phyloP scores from a whole-genome alignment of 2,888 invertebrate genomes.

The Drosophila paucipuncta region DNA sequence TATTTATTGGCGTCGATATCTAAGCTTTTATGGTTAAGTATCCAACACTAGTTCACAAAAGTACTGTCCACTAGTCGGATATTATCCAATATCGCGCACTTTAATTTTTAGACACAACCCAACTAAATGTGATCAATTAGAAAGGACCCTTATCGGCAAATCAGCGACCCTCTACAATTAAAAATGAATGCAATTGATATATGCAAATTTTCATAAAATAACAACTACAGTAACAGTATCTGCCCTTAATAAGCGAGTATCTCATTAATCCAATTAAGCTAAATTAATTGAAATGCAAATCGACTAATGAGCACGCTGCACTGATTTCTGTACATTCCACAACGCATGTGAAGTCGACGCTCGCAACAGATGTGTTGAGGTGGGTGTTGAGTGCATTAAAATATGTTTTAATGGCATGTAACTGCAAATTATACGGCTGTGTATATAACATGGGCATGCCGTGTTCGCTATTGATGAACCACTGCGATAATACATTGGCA shows the following conservation, averaged over 20 bases:
- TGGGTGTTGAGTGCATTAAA: constrained; percentile 47
- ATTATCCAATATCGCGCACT: constrained; percentile 3
- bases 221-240: constrained; percentile 42
- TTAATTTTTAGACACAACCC: background rate
- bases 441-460: constrained; percentile 59
- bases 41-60: background rate
- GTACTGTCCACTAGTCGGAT: background rate
- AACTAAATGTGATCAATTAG: constrained; percentile 50
- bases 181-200: constrained; percentile 38
- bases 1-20: constrained; percentile 53
- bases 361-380: constrained; percentile 4
- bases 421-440: constrained; percentile 58
- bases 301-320: constrained; percentile 76
- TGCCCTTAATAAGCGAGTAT: constrained; percentile 72
- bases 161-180: constrained; percentile 62
- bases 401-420: constrained; percentile 58
- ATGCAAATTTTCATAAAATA: constrained; percentile 71
- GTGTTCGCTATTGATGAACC: constrained; percentile 62
- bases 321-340: constrained; percentile 47
- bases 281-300: constrained; percentile 80
- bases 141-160: constrained; percentile 57
- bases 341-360: constrained; percentile 9
- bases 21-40: constrained; percentile 31
- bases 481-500: constrained; percentile 43
- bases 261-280: constrained; percentile 81